Conservation (phyloP, 2,797 vertebrate species). For the Pipistrellus nathusii region DNA sequence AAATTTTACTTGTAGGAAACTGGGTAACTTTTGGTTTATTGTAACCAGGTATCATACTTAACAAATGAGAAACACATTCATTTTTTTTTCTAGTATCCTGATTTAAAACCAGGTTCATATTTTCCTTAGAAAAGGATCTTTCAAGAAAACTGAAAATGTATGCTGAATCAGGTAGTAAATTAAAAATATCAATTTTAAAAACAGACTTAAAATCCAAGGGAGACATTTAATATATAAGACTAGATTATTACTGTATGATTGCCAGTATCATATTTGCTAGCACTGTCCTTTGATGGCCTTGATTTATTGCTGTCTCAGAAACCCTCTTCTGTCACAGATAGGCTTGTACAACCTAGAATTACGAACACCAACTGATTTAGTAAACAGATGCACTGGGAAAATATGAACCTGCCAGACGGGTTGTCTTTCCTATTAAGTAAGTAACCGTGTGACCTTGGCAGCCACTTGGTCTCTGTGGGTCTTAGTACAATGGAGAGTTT, state of each 20-base stretch:
- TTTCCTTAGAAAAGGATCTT: conserved; percentile 62
- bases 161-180: conserved; percentile 13
- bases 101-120: conserved; percentile 54
- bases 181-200: conserved; percentile 59
- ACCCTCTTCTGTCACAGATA: conserved; percentile 3
- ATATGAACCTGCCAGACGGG: conserved; percentile 61
- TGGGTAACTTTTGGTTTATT: conserved; percentile 44
- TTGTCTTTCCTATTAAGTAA: conserved; percentile 69
- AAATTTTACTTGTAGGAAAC: conserved; percentile 56
- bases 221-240: neutral
- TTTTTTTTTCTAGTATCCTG: conserved; percentile 33
- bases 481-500: conserved; percentile 60
- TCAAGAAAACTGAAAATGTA: conserved; percentile 25
- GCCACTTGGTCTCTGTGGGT: neutral
- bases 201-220: neutral
- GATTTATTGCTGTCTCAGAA: conserved; percentile 33
- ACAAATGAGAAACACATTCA: conserved; percentile 54
- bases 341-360: neutral
- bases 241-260: conserved; percentile 29
- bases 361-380: conserved; percentile 33
- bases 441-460: conserved; percentile 65
- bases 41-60: conserved; percentile 3
- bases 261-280: neutral
- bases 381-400: conserved; percentile 65
- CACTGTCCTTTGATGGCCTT: conserved; percentile 13